Base-by-base conservation (phyloP, 1,140 invertebrate genomes). In the Paraescarpia echinospica region DNA sequence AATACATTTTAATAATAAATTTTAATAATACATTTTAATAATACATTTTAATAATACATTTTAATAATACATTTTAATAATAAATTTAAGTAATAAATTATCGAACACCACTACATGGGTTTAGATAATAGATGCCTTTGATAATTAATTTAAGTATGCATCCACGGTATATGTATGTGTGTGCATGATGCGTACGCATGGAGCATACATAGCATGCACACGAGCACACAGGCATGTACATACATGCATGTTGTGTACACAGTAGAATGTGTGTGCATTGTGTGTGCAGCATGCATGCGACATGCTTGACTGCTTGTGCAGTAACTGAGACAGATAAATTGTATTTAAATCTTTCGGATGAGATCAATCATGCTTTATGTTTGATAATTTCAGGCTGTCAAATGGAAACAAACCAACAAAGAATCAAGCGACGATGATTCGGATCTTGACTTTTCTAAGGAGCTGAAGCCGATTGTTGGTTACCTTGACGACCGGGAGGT, bases 401-500 rank as follows among this genome's bases (percentile, higher is more conserved):
- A 77, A 77, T 31, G 35, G 90, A 90, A 18, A 90, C 90, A 90
- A 77, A 27, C 22, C 22, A 31, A 77, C 59, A 77, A 77, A 77
- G 59, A 77, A 27, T 77, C 59, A 4, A 77, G 59, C 4, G 59
- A 31, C 59, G 59, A 89, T 35, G 93, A 93, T 33, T 94, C 94
- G 41, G 95, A 95, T 93, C 93, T 95, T 33, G 95, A 96, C 93
- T 93, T 96, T 31, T 93, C 93, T 33, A 94, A 94, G 91, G 94
- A 95, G 27, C 94, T 96, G 59, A 93, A 94, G 35, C 94, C 94
- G 0, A 95, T 96, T 89, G 93, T 94, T 77, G 93, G 92, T 59
- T 96, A 95, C 92, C 93, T 95, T 14, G 94, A 93, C 89, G 94
- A 95, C 89, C 91, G 94, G 12, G 93, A 94, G 88, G 93, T 94